Conservation (phyloP, 2,113 vertebrate genomes). For the Charina bottae region DNA sequence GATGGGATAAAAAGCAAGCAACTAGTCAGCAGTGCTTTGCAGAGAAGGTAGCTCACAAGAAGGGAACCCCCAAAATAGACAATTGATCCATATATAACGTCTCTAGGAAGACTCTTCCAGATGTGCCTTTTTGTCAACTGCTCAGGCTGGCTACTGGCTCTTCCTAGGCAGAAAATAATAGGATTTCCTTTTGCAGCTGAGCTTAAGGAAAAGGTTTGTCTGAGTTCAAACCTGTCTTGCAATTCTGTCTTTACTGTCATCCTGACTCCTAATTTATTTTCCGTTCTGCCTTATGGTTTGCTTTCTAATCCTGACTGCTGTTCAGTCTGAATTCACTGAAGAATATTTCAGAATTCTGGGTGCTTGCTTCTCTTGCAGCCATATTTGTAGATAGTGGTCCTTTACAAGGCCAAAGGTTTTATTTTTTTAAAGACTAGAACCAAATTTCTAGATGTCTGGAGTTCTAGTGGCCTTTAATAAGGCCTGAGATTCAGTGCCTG, state of each 20-base stretch:
- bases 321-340: neutral
- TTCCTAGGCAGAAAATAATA: neutral
- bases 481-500: neutral
- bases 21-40: neutral
- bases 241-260: neutral
- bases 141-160: neutral
- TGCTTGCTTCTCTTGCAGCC: neutral
- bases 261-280: neutral
- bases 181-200: neutral
- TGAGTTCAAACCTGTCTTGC: neutral
- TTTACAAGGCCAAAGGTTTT: neutral
- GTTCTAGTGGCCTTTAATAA: neutral
- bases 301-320: neutral
- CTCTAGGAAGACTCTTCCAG: too few species aligned
- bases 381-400: neutral
- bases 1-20: neutral
- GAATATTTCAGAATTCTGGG: neutral
- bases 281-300: neutral
- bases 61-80: neutral
- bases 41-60: neutral
- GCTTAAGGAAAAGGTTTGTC: neutral
- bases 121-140: too few species aligned
- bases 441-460: neutral
- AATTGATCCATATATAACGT: neutral
- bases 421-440: neutral